Base-by-base conservation (phyloP, 2,113 vertebrate genomes). In the Leucosticte australis region DNA sequence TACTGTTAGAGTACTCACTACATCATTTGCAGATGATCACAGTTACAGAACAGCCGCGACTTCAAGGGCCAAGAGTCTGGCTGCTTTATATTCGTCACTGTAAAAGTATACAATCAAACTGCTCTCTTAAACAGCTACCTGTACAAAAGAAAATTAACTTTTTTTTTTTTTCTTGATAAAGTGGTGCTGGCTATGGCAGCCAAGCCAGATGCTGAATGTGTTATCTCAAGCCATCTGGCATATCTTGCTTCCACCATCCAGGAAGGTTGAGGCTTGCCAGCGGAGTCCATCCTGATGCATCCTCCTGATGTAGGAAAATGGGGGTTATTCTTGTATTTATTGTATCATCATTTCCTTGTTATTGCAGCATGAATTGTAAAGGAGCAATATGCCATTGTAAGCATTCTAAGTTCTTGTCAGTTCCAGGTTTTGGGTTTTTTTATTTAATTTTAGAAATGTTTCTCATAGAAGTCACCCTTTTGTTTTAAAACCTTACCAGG, bases 401-500 rank as follows among this genome's bases (percentile, higher is more conserved):
- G 35, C 2, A 1, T 85, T 69, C 28, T 69, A 52, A 63, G 18
- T 30, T 94, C 59, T 81, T 88, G n/a, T 42, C 12, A 67, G n/a
- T 60, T 83, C 4, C 15, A 27, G 7, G 30, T 53, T 28, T 28
- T 17, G 7, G 7, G 7, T 53, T 17, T 11, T 19, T 31, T 35
- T 82, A 83, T 70, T 78, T 24, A 24, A 74, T 81, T 77, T 85
- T 30, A 67, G n/a, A 83, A 18, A n/a, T 6, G 4, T 62, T 76
- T 84, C 49, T 91, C 89, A 76, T 15, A 35, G 16, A 77, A 83
- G n/a, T 63, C 33, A 70, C 41, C 8, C 20, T 74, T 91, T 89
- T 65, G 57, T 95, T 95, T 95, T 78, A 68, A 88, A 94, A 95
- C 42, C 26, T 11, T 39, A 30, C 15, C 96, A 99, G 99, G 97